A percentile compares a stretch with the other conserved stretches of the same genome.
phyloP scores from a whole-genome alignment of 2,797 vertebrate genomes.

The Sylvia borin region DNA sequence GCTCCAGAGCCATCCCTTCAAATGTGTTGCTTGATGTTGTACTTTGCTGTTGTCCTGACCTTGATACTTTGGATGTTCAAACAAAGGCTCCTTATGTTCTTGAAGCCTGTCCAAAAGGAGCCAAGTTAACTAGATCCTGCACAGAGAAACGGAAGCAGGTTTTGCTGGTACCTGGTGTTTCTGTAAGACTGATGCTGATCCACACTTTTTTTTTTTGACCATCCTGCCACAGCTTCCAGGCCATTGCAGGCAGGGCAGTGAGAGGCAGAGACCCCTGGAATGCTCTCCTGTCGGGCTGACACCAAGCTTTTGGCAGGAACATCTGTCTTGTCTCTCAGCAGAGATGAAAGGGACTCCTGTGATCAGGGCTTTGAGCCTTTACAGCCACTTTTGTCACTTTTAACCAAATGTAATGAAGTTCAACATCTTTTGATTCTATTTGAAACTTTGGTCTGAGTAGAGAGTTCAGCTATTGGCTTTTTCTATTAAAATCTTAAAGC shows the following conservation, averaged over 20 bases:
- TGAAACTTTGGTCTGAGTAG: background rate
- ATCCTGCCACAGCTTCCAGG: background rate
- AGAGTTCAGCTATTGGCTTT: background rate
- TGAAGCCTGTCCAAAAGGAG: background rate
- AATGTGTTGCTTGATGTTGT: conserved; percentile 32
- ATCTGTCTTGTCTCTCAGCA: background rate
- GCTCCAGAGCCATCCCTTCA: conserved; percentile 68
- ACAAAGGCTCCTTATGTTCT: conserved; percentile 47
- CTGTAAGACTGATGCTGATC: background rate
- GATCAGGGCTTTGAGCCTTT: background rate
- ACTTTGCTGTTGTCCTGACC: conserved; percentile 66
- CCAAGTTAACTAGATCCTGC: background rate
- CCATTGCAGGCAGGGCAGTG: background rate
- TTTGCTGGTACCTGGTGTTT: background rate
- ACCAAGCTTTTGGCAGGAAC: background rate
- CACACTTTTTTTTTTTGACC: background rate
- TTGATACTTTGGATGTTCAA: conserved; percentile 50
- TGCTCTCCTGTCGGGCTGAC: background rate
- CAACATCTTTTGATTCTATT: background rate
- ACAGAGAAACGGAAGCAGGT: background rate
- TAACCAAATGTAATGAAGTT: background rate
- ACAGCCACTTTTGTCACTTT: background rate
- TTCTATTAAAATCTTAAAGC: background rate
- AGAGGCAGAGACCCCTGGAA: background rate
- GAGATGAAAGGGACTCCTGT: background rate